These are phyloP conservation scores for Hyposmocoma kahamanoa DNA, from an alignment of 1,140 invertebrate species.

Conservation along the genomic window DNA sequence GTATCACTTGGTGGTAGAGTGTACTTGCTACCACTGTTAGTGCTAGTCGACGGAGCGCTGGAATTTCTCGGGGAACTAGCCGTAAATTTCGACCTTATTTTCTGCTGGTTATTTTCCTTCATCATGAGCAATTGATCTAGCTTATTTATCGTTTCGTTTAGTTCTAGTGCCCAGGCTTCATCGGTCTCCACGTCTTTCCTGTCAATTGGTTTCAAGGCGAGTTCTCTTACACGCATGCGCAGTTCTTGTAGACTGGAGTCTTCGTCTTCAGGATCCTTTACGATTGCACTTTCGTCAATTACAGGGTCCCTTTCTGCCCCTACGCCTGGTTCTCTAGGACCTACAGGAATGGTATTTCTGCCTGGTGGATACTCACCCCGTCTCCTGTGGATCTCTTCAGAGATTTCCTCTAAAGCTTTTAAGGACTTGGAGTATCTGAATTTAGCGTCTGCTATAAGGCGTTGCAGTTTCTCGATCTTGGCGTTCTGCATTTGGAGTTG, in stretches of 20 bases:
- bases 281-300: slow-evolving; percentile 59
- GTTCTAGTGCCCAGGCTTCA: slow-evolving; percentile 77
- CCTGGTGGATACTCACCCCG: slow-evolving; percentile 57
- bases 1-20: slow-evolving; percentile 37
- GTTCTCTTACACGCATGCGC: slow-evolving; percentile 74
- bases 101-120: slow-evolving; percentile 74
- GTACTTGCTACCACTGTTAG: slow-evolving; percentile 29
- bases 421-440: slow-evolving; percentile 89
- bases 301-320: slow-evolving; percentile 84
- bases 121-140: slow-evolving; percentile 79
- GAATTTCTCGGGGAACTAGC: slow-evolving; percentile 45
- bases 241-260: slow-evolving; percentile 69
- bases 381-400: slow-evolving; percentile 91
- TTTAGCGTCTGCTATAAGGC: slow-evolving; percentile 86
- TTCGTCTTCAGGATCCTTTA: slow-evolving; percentile 50
- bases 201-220: slow-evolving; percentile 77
- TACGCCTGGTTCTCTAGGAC: slow-evolving; percentile 90
- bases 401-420: slow-evolving; percentile 91
- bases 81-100: slow-evolving; percentile 52
- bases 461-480: slow-evolving; percentile 87
- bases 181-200: slow-evolving; percentile 76
- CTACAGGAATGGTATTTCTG: slow-evolving; percentile 68
- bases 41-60: slow-evolving; percentile 52
- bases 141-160: slow-evolving; percentile 78
- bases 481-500: slow-evolving; percentile 91